phyloP scores from a whole-genome alignment of 2,888 invertebrate species.

The Sesamia inferens region DNA sequence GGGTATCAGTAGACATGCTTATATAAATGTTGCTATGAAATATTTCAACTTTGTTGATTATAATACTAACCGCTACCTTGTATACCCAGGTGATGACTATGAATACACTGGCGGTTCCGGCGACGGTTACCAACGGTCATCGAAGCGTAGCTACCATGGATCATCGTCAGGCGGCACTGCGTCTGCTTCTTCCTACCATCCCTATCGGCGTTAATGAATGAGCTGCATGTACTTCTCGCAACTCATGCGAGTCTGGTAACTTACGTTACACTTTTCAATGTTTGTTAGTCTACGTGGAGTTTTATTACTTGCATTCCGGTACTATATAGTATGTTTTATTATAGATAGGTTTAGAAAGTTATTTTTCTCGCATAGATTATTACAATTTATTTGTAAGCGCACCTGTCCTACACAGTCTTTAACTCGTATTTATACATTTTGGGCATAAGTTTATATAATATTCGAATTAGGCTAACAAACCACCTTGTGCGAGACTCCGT shows the following conservation, averaged over 20 bases:
- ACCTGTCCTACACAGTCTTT: slow-evolving; percentile 53
- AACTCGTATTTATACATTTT: slow-evolving; percentile 45
- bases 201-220: slow-evolving; percentile 85
- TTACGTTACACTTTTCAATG: slow-evolving; percentile 57
- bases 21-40: slow-evolving; percentile 49
- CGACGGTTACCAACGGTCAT: slow-evolving; percentile 85
- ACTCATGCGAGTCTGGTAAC: slow-evolving; percentile 63
- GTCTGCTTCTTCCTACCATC: slow-evolving; percentile 87
- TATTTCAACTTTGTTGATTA: slow-evolving; percentile 13
- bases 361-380: slow-evolving; percentile 56
- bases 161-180: slow-evolving; percentile 77
- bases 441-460: slow-evolving; percentile 54
- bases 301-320: slow-evolving; percentile 61
- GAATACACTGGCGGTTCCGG: slow-evolving; percentile 88
- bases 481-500: slow-evolving; percentile 55
- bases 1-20: slow-evolving; percentile 51
- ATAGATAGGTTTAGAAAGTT: slow-evolving; percentile 61
- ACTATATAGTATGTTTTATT: slow-evolving; percentile 53
- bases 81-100: slow-evolving; percentile 84
- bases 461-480: slow-evolving; percentile 62
- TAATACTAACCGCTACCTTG: slow-evolving; percentile 43
- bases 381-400: slow-evolving; percentile 63
- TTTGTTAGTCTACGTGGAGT: slow-evolving; percentile 64
- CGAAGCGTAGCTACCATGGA: slow-evolving; percentile 85
- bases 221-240: slow-evolving; percentile 52